Conservation (phyloP, 2,888 invertebrate species). For the Mythimna ferrago region DNA sequence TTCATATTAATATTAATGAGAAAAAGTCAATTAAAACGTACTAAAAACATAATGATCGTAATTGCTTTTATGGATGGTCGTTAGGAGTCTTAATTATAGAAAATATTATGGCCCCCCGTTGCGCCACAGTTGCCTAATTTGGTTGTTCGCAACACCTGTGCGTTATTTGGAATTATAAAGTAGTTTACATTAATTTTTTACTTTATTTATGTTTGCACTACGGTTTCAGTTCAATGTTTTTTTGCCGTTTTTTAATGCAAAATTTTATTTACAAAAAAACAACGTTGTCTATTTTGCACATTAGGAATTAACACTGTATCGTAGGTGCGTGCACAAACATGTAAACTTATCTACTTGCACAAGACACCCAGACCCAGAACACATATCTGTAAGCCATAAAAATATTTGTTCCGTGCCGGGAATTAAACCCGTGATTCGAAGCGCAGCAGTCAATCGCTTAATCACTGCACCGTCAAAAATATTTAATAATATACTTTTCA, state of each 20-base stretch:
- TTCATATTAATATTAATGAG: constrained; percentile 54
- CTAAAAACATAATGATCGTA: constrained; percentile 61
- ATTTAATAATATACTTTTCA: too few relatives aligned
- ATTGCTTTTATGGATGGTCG: constrained; percentile 61
- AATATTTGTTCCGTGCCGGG: too few relatives aligned
- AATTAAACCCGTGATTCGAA: too few relatives aligned
- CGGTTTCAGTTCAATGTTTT: neutral
- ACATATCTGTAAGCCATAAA: too few relatives aligned
- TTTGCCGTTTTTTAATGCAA: neutral
- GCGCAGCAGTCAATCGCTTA: too few relatives aligned
- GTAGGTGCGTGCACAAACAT: too few relatives aligned
- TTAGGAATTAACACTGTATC: too few relatives aligned
- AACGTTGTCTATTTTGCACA: too few relatives aligned
- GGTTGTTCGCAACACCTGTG: constrained; percentile 50
- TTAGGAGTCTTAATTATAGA: constrained; percentile 58
- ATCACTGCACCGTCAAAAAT: too few relatives aligned
- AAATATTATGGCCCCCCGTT: constrained; percentile 54
- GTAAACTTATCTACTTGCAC: too few relatives aligned
- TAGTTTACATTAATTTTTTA: constrained; percentile 13
- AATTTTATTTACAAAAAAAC: too few relatives aligned
- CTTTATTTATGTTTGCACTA: constrained; percentile 8
- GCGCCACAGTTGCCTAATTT: constrained; percentile 45
- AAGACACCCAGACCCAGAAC: too few relatives aligned
- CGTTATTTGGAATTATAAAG: constrained; percentile 19
- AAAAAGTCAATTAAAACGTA: constrained; percentile 61